Conservation (phyloP, 1,140 invertebrate genomes). For the Zaprionus kolodkinae region DNA sequence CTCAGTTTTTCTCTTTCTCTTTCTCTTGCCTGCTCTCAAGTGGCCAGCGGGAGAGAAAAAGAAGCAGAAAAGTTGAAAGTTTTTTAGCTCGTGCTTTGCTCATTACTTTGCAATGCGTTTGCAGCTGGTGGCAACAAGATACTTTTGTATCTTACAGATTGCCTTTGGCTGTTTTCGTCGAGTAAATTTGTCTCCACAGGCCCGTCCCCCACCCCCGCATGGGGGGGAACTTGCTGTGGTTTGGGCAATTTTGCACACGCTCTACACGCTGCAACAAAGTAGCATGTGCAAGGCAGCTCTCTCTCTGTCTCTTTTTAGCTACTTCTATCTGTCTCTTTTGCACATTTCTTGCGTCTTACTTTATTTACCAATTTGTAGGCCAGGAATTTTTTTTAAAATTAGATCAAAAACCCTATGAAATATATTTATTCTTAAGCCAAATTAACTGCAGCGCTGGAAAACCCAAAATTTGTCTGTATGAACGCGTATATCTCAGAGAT, state of each 20-base stretch:
- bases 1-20: neutral
- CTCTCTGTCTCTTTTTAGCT: neutral
- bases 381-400: too few species aligned
- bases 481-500: too few species aligned
- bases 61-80: neutral
- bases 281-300: neutral
- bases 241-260: neutral
- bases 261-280: constrained; percentile 40
- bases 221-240: neutral
- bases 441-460: too few species aligned
- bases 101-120: constrained; percentile 71
- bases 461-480: too few species aligned
- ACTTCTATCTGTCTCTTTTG: constrained; percentile 22
- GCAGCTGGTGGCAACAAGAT: constrained; percentile 64
- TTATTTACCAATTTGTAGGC: too few species aligned
- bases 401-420: too few species aligned
- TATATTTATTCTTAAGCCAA: too few species aligned
- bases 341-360: neutral
- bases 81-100: constrained; percentile 68
- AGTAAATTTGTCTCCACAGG: constrained; percentile 47
- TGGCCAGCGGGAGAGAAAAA: constrained; percentile 27
- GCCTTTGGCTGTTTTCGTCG: constrained; percentile 69
- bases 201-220: too few species aligned
- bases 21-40: constrained; percentile 22
- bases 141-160: constrained; percentile 76